Percentiles rank a stretch among this genome's conserved stretches.
phyloP scores from a whole-genome alignment of 1,140 invertebrate genomes.

The Ips nitidus region DNA sequence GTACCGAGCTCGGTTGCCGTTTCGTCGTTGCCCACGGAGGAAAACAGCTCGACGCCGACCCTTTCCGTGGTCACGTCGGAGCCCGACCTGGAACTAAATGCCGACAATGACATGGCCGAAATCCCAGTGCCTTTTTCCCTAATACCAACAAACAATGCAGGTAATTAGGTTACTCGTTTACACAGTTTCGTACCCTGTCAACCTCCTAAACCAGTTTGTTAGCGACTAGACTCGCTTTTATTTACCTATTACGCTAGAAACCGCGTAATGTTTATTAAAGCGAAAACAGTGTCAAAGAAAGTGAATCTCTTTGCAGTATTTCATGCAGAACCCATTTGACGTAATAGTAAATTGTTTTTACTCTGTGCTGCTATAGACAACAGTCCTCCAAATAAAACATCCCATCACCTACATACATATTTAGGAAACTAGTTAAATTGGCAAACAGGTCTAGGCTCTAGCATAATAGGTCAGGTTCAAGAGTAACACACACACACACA shows the following conservation, averaged over 20 bases:
- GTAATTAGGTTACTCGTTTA: constrained; percentile 35
- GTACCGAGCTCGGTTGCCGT: constrained; percentile 55
- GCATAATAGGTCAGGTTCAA: constrained; percentile 52
- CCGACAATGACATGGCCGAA: constrained; percentile 49
- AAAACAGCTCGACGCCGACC: constrained; percentile 43
- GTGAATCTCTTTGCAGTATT: no score
- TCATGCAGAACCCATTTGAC: no score
- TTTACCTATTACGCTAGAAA: constrained; percentile 29
- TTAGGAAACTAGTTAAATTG: constrained; percentile 12
- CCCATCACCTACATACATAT: no score
- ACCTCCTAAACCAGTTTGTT: constrained; percentile 13
- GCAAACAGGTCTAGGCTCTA: constrained; percentile 27
- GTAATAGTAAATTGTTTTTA: no score
- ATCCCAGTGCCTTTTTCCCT: constrained; percentile 51
- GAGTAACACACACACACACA: constrained; percentile 38
- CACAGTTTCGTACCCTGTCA: constrained; percentile 2
- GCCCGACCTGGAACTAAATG: constrained; percentile 47
- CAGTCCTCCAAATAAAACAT: no score
- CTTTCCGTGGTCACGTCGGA: constrained; percentile 44
- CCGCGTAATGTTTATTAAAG: constrained; percentile 45
- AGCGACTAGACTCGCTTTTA: constrained; percentile 44
- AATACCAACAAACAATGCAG: constrained; percentile 42
- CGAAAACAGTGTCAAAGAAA: constrained; percentile 30
- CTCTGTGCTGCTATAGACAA: no score
- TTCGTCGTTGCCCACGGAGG: constrained; percentile 49